Conservation (phyloP, 2,113 vertebrate genomes). For the Etia nguti region DNA sequence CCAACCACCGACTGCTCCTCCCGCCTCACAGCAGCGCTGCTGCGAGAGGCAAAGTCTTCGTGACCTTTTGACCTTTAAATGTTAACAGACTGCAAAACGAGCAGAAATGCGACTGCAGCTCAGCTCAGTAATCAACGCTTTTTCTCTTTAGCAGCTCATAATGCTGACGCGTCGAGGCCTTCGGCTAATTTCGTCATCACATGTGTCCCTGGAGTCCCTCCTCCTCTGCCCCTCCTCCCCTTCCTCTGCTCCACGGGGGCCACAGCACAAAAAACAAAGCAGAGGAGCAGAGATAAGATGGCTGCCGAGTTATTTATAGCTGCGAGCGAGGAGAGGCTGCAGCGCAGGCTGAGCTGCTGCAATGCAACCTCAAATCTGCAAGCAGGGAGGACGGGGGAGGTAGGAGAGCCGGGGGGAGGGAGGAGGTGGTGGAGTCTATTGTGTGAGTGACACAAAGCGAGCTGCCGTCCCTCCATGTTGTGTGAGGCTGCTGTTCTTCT, state of each 20-base stretch:
- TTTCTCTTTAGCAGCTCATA: background rate
- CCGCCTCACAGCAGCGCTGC: background rate
- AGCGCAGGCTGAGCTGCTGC: background rate
- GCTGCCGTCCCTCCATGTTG: slow-evolving; percentile 24
- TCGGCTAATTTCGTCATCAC: background rate
- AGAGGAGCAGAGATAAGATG: slow-evolving; percentile 21
- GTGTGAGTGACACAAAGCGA: slow-evolving; percentile 43
- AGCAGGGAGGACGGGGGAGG: background rate
- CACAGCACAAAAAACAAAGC: background rate
- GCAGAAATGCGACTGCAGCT: accelerated
- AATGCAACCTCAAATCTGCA: slow-evolving; percentile 18
- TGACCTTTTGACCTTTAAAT: background rate
- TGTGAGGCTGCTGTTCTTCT: slow-evolving; percentile 17
- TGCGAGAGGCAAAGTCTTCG: accelerated
- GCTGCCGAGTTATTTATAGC: slow-evolving; percentile 54
- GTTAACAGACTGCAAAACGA: background rate
- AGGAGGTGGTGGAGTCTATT: background rate
- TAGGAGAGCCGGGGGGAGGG: accelerated
- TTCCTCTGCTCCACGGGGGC: background rate
- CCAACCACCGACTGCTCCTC: background rate
- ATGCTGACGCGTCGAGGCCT: background rate
- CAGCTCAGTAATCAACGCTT: background rate
- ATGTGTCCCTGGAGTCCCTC: background rate
- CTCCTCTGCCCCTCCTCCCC: background rate
- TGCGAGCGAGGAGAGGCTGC: background rate